Evolutionary conservation across 2,113 vertebrate genomes (phyloP).

Genomic region (Zosterops lateralis): DNA sequence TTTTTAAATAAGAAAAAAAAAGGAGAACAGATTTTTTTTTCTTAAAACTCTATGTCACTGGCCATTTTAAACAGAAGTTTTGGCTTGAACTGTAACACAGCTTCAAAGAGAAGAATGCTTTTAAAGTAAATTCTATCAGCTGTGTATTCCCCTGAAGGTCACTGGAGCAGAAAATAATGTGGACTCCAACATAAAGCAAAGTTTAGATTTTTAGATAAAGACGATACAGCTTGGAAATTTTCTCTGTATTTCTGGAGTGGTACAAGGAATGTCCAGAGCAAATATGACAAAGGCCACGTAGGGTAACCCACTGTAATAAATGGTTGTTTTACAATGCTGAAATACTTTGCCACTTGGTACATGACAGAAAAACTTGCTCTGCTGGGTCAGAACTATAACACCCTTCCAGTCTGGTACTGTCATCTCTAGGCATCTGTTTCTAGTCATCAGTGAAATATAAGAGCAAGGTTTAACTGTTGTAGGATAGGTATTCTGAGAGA

Average conservation of each 20-base stretch:
- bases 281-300: not conserved
- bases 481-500: not conserved
- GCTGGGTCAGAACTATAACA: not conserved
- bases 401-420: not conserved
- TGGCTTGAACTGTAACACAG: not conserved
- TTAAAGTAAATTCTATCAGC: not conserved
- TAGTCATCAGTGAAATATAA: not conserved
- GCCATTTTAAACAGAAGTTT: not conserved
- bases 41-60: not conserved
- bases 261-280: not conserved
- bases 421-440: not conserved
- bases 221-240: not conserved
- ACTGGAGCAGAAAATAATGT: not conserved
- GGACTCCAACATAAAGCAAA: not conserved
- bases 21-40: not conserved
- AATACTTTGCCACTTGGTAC: not conserved
- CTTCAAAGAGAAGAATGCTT: not conserved
- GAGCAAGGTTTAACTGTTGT: not conserved
- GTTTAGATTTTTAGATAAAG: not conserved
- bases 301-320: not conserved
- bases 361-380: not conserved
- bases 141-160: not conserved
- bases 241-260: not conserved
- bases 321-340: not conserved
- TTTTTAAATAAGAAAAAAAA: not conserved